These are phyloP conservation scores for Ganaspis brasiliensis DNA, from an alignment of 2,888 invertebrate genomes.

Conservation along the genomic window DNA sequence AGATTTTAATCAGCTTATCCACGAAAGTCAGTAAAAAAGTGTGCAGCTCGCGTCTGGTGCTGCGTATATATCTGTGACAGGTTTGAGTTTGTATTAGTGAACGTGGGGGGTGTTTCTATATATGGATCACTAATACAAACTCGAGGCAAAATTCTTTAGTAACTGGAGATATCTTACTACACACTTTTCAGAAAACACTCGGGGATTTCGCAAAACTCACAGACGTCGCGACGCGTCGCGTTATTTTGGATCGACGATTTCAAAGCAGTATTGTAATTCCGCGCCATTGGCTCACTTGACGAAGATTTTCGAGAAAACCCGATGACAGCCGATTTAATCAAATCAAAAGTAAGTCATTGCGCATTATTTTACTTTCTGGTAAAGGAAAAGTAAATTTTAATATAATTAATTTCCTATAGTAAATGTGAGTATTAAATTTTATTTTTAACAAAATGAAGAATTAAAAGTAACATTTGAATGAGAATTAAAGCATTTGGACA, in stretches of 20 bases:
- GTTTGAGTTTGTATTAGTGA: constrained; percentile 73
- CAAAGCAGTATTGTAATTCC: not conserved
- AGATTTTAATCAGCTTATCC: constrained; percentile 57
- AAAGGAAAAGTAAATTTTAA: too few relatives aligned
- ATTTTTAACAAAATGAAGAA: too few relatives aligned
- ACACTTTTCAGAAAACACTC: constrained; percentile 31
- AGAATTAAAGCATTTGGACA: too few relatives aligned
- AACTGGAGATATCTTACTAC: constrained; percentile 62
- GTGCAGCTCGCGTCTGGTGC: constrained; percentile 71
- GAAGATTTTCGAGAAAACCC: not conserved
- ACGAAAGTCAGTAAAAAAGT: constrained; percentile 75
- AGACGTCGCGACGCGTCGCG: not conserved
- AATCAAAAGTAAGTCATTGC: too few relatives aligned
- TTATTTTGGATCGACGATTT: constrained; percentile 13
- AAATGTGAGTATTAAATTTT: too few relatives aligned
- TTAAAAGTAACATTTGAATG: too few relatives aligned
- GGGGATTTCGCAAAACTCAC: constrained; percentile 43
- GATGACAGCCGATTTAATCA: not conserved
- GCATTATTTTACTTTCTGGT: too few relatives aligned
- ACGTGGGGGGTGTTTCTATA: constrained; percentile 77
- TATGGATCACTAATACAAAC: constrained; percentile 75
- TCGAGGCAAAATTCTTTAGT: constrained; percentile 55
- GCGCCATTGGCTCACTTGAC: not conserved
- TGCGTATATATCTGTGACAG: constrained; percentile 79
- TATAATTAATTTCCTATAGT: too few relatives aligned